Conservation (phyloP, 2,888 invertebrate genomes). For the Timandra comae region DNA sequence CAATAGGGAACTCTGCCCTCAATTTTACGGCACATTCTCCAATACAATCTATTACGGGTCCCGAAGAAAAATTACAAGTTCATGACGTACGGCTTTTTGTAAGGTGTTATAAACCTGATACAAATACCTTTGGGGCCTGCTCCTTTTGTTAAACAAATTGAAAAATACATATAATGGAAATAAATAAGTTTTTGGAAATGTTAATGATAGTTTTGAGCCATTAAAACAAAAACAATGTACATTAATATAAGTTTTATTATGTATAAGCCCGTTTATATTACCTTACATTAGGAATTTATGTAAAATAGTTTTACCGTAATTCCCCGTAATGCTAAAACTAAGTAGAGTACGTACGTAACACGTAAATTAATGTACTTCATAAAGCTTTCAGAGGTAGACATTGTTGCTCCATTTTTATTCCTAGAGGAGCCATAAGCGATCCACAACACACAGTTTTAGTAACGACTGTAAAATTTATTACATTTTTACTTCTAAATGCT, state of each 20-base stretch:
- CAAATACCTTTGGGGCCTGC: too few relatives aligned
- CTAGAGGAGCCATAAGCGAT: slow-evolving; percentile 21
- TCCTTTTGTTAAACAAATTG: too few relatives aligned
- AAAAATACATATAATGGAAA: too few relatives aligned
- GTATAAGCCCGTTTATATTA: slow-evolving; percentile 5
- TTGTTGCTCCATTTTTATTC: slow-evolving; percentile 34
- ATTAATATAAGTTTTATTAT: neutral
- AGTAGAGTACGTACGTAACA: slow-evolving; percentile 26
- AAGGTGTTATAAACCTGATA: too few relatives aligned
- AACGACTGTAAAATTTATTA: neutral
- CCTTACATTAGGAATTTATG: neutral
- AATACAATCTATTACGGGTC: slow-evolving; percentile 43
- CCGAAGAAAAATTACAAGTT: slow-evolving; percentile 44
- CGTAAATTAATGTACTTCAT: slow-evolving; percentile 28
- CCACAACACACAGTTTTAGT: slow-evolving; percentile 2
- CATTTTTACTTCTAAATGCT: neutral
- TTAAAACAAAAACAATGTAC: too few relatives aligned
- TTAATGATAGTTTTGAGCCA: too few relatives aligned
- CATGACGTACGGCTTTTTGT: slow-evolving; percentile 40
- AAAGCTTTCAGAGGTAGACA: slow-evolving; percentile 29
- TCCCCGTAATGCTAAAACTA: slow-evolving; percentile 27
- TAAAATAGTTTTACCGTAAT: slow-evolving; percentile 19
- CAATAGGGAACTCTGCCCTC: slow-evolving; percentile 34
- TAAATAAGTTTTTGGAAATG: too few relatives aligned
- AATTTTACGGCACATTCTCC: slow-evolving; percentile 33